phyloP scores from a whole-genome alignment of 2,888 invertebrate genomes.

The Graphium colonna region DNA sequence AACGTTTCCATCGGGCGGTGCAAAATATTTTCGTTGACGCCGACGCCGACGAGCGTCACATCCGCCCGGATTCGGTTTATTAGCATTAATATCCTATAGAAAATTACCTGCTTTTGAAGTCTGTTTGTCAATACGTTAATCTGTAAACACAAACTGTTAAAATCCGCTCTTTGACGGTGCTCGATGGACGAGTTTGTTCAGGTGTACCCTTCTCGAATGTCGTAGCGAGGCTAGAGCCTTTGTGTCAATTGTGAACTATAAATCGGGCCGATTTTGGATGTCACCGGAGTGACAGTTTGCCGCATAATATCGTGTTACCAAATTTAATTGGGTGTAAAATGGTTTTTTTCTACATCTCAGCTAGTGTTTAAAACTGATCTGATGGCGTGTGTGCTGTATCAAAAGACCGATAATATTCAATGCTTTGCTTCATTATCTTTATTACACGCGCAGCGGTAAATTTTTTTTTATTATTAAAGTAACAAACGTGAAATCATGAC shows the following conservation, averaged over 20 bases:
- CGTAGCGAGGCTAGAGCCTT: slow-evolving; percentile 34
- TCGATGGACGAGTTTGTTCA: slow-evolving; percentile 61
- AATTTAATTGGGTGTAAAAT: neutral
- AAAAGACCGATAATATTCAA: too few species aligned
- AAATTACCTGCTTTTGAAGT: slow-evolving; percentile 68
- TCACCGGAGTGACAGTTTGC: neutral
- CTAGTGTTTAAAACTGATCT: too few species aligned
- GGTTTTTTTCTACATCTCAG: too few species aligned
- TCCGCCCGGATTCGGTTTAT: slow-evolving; percentile 42
- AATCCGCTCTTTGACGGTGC: slow-evolving; percentile 66
- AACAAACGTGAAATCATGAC: too few species aligned
- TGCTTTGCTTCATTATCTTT: too few species aligned
- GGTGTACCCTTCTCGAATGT: slow-evolving; percentile 57
- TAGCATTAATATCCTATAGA: slow-evolving; percentile 49
- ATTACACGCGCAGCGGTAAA: too few species aligned
- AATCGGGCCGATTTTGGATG: neutral
- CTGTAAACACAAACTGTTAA: slow-evolving; percentile 75
- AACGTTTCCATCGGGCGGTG: slow-evolving; percentile 1
- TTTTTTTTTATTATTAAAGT: too few species aligned
- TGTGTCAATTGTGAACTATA: slow-evolving; percentile 19
- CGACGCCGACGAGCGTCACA: slow-evolving; percentile 26
- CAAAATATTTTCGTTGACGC: slow-evolving; percentile 4
- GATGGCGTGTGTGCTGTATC: too few species aligned
- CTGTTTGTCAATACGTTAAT: slow-evolving; percentile 69
- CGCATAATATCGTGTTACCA: neutral